Evolutionary conservation across 2,888 invertebrate genomes (phyloP), one percentile per base, ranked within the genome.

Genomic region (Scaptomyza tumidula): DNA sequence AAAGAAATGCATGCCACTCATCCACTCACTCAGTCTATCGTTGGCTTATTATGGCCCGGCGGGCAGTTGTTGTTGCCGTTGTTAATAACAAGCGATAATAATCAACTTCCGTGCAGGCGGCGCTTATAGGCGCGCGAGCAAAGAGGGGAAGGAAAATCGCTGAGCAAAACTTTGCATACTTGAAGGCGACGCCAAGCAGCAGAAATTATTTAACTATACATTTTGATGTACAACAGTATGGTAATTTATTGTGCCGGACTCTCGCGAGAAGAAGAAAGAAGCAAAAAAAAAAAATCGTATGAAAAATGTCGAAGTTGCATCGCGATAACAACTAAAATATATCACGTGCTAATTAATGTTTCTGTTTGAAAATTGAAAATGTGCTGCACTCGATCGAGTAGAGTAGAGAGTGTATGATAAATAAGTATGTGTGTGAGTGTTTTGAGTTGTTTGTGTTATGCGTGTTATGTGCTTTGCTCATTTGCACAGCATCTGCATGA

Each of bases 41-140:
- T 49, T 19, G 54, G 67, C 75, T 71, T 75, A 76, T 71, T 75
- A 76, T 67, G 67, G 55, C 43, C 41, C 10, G 16, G 41, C 27
- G 39, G 54, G 45, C 61, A 14, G 39, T 57, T 56, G 56, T 73
- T 78, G 65, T 70, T 80, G 71, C 64, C 62, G 73, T 73, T 85
- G 85, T 89, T 88, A 88, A 89, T 88, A 89, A 89, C 89, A 89
- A 84, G 88, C 88, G 88, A 88, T 89, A 88, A 89, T 89, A 88
- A 88, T 88, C 88, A 83, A 88, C 88, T 88, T 88, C 88, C 88
- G 88, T 77, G 89, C 85, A 71, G 70, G 73, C 67, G 80, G 84
- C 78, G 73, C 70, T 68, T 62, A 49, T 49, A 56, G 31, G 24
- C 41, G 9, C 10, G 24, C 14, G 19, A 50, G 14, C 24, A 16